Evolutionary conservation across 2,888 invertebrate species (phyloP).

Genomic region (Norana najaformis): DNA sequence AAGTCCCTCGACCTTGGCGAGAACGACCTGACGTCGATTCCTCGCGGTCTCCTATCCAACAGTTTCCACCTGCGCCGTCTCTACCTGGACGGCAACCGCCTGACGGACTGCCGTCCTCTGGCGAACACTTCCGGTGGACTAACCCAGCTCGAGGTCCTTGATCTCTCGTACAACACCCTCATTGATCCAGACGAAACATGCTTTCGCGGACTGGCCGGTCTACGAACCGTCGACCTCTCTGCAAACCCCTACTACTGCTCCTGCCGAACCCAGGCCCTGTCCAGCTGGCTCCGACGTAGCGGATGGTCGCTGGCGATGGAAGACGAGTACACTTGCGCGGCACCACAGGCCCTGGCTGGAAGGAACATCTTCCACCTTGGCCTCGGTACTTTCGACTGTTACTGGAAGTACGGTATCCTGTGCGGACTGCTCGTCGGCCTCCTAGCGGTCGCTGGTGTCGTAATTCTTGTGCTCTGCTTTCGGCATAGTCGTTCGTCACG

Average conservation of each 20-base stretch:
- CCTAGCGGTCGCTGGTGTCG: not conserved
- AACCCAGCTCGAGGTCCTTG: constrained; percentile 31
- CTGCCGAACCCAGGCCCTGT: constrained; percentile 23
- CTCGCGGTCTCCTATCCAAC: constrained; percentile 30
- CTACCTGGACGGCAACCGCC: constrained; percentile 32
- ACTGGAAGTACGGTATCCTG: constrained; percentile 19
- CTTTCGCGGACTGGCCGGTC: constrained; percentile 27
- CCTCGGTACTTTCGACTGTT: constrained; percentile 33
- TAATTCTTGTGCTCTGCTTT: not conserved
- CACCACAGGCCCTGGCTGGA: constrained; percentile 19
- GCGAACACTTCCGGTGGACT: not conserved
- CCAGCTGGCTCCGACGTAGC: constrained; percentile 25
- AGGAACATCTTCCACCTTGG: constrained; percentile 28
- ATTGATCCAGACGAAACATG: constrained; percentile 30
- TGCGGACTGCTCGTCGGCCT: not conserved
- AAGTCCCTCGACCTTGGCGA: constrained; percentile 36
- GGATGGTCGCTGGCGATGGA: constrained; percentile 14
- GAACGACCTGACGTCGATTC: constrained; percentile 33
- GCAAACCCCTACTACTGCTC: constrained; percentile 38
- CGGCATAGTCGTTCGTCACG: not conserved
- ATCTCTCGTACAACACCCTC: constrained; percentile 35
- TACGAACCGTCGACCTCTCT: constrained; percentile 31
- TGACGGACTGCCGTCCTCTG: constrained; percentile 33
- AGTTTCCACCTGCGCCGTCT: constrained; percentile 32
- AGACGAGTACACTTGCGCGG: constrained; percentile 29